Evolutionary conservation across 2,113 vertebrate genomes (phyloP).

Genomic region (Puma concolor): DNA sequence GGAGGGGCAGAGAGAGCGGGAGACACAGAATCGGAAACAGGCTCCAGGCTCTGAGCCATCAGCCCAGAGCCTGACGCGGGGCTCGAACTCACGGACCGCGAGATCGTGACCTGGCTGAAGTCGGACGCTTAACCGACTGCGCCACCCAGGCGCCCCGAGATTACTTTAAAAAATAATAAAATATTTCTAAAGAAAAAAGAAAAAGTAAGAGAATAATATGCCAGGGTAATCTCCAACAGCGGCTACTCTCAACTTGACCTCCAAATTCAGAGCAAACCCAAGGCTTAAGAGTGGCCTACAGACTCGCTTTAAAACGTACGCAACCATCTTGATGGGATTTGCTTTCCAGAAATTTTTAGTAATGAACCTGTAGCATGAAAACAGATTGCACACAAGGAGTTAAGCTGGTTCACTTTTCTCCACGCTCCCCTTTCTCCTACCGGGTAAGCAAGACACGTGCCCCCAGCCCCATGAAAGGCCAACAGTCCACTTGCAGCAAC

Average conservation of each 20-base stretch:
- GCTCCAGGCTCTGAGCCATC: no score
- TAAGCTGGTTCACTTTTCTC: neutral
- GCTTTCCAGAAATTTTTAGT: neutral
- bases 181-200: no score
- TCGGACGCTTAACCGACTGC: no score
- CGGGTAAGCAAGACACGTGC: neutral
- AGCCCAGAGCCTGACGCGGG: no score
- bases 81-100: no score
- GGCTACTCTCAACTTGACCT: neutral
- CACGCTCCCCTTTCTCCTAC: neutral
- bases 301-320: neutral
- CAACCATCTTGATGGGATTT: neutral
- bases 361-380: neutral
- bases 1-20: no score
- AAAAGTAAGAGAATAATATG: neutral
- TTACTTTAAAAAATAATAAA: neutral
- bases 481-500: neutral
- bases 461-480: neutral
- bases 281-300: neutral
- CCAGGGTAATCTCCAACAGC: neutral
- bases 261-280: neutral
- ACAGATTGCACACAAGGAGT: neutral
- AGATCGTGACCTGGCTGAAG: no score
- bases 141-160: no score
- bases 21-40: no score